Evolutionary conservation across 2,113 vertebrate species (phyloP).

Genomic region (Rhegmatorhina hoffmannsi): DNA sequence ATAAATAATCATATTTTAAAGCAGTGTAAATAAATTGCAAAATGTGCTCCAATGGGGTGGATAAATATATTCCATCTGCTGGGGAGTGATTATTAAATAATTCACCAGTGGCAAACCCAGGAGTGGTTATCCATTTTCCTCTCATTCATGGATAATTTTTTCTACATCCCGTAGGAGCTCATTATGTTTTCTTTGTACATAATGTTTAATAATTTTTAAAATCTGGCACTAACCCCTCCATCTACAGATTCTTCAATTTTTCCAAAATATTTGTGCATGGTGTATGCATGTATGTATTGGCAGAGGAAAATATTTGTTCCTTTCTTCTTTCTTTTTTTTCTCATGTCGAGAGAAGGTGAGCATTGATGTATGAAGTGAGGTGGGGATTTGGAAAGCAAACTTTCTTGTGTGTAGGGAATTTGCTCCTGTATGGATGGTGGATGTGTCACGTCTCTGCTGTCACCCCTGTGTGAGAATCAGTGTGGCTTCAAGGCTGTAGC

Average conservation of each 20-base stretch:
- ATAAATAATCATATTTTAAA: conserved; percentile 70
- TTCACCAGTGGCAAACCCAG: conserved; percentile 52
- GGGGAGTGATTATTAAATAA: conserved; percentile 71
- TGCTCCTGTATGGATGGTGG: neutral
- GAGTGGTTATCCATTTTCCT: conserved; percentile 54
- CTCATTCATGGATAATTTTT: conserved; percentile 48
- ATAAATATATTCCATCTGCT: conserved; percentile 63
- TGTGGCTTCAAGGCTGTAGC: neutral
- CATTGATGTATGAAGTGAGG: neutral
- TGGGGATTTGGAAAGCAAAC: neutral
- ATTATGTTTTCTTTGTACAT: conserved; percentile 55
- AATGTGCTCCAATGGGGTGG: conserved; percentile 38
- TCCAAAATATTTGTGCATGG: neutral
- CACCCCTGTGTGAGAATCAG: neutral
- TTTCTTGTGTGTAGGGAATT: neutral
- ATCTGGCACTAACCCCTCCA: neutral
- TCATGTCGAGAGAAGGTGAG: neutral
- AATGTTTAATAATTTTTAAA: conserved; percentile 50
- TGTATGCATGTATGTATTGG: neutral
- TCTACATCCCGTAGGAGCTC: conserved; percentile 33
- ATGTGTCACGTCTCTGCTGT: neutral
- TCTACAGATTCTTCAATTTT: neutral
- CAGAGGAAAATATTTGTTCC: neutral
- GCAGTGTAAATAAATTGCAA: conserved; percentile 66
- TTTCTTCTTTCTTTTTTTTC: neutral